Base-by-base conservation (phyloP, 1,140 invertebrate genomes). In the Temnothorax curvispinosus region DNA sequence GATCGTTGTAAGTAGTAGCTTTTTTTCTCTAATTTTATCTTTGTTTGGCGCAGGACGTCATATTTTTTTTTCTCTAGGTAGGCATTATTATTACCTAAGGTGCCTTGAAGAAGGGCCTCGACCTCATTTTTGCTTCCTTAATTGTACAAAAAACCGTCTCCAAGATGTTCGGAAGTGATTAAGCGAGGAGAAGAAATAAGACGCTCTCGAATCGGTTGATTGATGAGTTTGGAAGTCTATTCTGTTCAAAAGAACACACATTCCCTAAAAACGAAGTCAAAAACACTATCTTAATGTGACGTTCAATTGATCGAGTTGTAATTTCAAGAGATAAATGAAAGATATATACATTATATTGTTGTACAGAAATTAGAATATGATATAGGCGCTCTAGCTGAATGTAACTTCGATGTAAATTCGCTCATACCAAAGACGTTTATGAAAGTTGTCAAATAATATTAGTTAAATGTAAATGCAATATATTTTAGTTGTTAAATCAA, bases 11-110 rank as follows among this genome's bases (percentile, higher is more conserved):
- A 91, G 88, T 93, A 92, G 89, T 92, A 93, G 88, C 85, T 93
- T 93, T 91, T 89, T 92, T 90, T 90, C 80, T 92, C 64, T 88
- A 82, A 92, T 92, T 91, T 91, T 87, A 91, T 78, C 85, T 72
- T 89, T 88, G 89, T 94, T 84, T 95, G 95, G 86, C 94, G 95
- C 95, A 92, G 95, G 95, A 94, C 94, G 95, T 95, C 95, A 94
- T 85, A 71, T 76, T 90, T 87, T 86, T 71, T 77, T 72, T 88
- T 69, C 62, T 93, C 87, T 89, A 89, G 90, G 75, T 91, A 92
- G 91, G 87, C 86, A 86, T 91, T 91, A 67, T 67, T 69, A 75
- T 82, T 89, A 89, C 78, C 90, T 91, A 90, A 92, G 89, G 88
- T 91, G 87, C 89, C 91, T 92, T 85, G 81, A 91, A 84, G 87